Evolutionary conservation across 2,888 invertebrate genomes (phyloP).

Genomic region (Acanthococcus lagerstroemiae): DNA sequence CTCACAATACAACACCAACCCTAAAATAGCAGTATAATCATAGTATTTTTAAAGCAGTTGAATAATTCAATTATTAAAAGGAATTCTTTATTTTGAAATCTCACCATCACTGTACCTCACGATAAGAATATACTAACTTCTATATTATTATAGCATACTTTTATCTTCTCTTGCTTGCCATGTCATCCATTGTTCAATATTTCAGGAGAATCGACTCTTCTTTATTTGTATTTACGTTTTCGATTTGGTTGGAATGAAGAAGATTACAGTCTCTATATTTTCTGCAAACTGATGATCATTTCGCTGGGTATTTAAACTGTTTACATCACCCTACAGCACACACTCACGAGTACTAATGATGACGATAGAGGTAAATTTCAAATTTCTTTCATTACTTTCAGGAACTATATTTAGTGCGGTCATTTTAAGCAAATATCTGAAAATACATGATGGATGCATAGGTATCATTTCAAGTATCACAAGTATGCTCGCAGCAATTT

Average conservation of each 20-base stretch:
- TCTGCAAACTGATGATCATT: conserved; percentile 34
- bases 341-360: neutral
- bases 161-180: too few species aligned
- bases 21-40: too few species aligned
- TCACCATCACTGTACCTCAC: too few species aligned
- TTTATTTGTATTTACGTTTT: conserved; percentile 35
- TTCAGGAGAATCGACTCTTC: conserved; percentile 35
- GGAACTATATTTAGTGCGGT: neutral
- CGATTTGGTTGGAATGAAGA: conserved; percentile 36
- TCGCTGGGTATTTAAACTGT: conserved; percentile 33
- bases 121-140: too few species aligned
- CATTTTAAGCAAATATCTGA: neutral
- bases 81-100: too few species aligned
- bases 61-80: too few species aligned
- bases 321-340: neutral
- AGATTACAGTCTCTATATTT: conserved; percentile 36
- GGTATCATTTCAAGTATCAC: neutral
- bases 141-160: too few species aligned
- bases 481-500: neutral
- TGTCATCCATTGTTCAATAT: too few species aligned
- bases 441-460: neutral
- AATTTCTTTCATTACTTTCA: neutral
- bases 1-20: too few species aligned
- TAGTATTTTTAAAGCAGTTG: too few species aligned
- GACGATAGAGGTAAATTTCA: neutral